Percentiles rank a stretch among this genome's conserved stretches.
phyloP scores from a whole-genome alignment of 2,113 vertebrate genomes.

The Erythrocercus mccallii region DNA sequence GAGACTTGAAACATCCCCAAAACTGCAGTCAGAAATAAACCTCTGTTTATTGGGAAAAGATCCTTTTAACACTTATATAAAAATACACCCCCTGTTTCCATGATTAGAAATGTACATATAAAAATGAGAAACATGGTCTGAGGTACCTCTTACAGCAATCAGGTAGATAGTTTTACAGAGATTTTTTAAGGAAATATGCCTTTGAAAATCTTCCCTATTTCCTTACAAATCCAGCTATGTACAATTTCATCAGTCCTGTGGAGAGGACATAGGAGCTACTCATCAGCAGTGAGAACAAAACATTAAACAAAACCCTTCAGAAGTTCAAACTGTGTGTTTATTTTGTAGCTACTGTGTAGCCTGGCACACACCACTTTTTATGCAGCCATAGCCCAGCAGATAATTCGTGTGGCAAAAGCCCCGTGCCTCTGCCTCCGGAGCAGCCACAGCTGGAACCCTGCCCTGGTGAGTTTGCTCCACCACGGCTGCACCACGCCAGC shows the following conservation, averaged over 20 bases:
- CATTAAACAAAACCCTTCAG: not conserved
- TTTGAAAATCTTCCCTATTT: not conserved
- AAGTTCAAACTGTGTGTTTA: not conserved
- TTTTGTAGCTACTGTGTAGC: not conserved
- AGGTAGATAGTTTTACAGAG: not conserved
- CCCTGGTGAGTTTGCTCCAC: not conserved
- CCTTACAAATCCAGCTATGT: not conserved
- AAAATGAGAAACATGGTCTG: not conserved
- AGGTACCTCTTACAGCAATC: not conserved
- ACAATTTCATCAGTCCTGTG: not conserved
- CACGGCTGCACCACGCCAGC: fast-evolving
- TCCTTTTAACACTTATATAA: not conserved
- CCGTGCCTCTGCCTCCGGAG: fast-evolving
- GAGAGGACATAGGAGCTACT: not conserved
- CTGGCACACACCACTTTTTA: not conserved
- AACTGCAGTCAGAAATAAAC: not conserved
- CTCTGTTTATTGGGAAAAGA: not conserved
- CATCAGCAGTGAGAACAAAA: not conserved
- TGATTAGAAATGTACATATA: not conserved
- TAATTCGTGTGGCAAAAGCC: fast-evolving
- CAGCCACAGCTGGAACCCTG: not conserved
- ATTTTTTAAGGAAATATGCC: not conserved
- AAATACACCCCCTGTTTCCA: not conserved
- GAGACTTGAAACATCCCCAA: not conserved
- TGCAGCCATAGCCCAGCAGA: fast-evolving